Conservation (phyloP, 2,888 invertebrate species). For the Lysandra coridon region DNA sequence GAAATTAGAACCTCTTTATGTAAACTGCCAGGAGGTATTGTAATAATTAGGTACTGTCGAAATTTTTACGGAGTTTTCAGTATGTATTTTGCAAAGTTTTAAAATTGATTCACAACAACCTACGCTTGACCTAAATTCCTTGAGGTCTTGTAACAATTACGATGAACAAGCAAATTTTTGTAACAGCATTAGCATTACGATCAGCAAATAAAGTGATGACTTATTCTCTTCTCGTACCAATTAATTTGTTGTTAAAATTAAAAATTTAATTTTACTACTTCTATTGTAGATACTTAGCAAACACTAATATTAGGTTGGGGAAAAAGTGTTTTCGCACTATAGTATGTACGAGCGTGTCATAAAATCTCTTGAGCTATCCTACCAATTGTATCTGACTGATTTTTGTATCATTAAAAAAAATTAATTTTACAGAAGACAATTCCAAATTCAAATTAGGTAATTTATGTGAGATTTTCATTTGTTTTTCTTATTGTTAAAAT, state of each 20-base stretch:
- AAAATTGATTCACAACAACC: not conserved
- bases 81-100: not conserved
- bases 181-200: not conserved
- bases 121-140: not conserved
- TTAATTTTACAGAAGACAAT: too few relatives aligned
- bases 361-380: too few relatives aligned
- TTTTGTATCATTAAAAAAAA: too few relatives aligned
- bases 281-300: not conserved
- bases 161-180: slow-evolving; percentile 3
- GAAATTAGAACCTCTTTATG: slow-evolving; percentile 9
- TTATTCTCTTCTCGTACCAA: not conserved
- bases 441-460: too few relatives aligned
- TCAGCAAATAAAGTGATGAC: not conserved
- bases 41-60: not conserved
- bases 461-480: too few relatives aligned
- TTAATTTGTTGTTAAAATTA: not conserved
- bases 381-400: too few relatives aligned
- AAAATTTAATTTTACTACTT: not conserved
- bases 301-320: not conserved
- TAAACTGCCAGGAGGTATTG: not conserved
- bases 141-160: slow-evolving; percentile 1
- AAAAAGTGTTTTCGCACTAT: too few relatives aligned
- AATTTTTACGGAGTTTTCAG: not conserved
- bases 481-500: too few relatives aligned
- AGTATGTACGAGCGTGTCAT: too few relatives aligned